Base-by-base conservation (phyloP, 2,113 vertebrate genomes). In the Triplophysa rosa region DNA sequence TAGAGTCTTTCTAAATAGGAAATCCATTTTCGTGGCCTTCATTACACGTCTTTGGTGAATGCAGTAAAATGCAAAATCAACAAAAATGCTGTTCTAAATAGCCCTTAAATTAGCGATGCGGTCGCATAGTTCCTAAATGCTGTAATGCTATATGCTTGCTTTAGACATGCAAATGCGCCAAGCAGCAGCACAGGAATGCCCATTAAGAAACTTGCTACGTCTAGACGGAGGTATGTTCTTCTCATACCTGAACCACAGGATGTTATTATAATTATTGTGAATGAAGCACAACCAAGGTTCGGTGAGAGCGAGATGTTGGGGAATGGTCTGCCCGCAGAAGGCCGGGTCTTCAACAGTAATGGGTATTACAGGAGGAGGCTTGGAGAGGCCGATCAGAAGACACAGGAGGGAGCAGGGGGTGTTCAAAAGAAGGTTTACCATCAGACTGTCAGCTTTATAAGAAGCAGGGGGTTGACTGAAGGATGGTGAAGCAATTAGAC, bases 221-320 rank as follows among this genome's bases (percentile, higher is more conserved):
- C 90, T 91, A 91, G 91, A 91, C 91, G 85, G 83, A 88, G 88
- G 68, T 90, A 91, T 90, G 87, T 81, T 71, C 68, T 54, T 59
- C 68, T 80, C 78, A 71, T 88, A 86, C 85, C 87, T 87, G 78
- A 81, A 84, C 86, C 86, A 78, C 80, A 88, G 86, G 84, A 49
- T 29, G 83, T 87, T 83, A 70, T 82, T 79, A 77, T 79, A 80
- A 82, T 87, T 80, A 87, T 87, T 86, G 86, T 89, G 70, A 89
- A 84, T 78, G 64, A 79, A 83, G 82, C 70, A 77, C 61, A 80
- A 84, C 72, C 67, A 16, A 47, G 72, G 74, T 84, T 85, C 69
- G 78, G 45, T 66, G 71, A 64, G 79, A 19, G 19, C 37, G 52
- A 8, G 72, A 66, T 52, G 68, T 8, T 64, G 77, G 63, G 47